Base-by-base conservation (phyloP, 2,888 invertebrate genomes). In the Anagyrus pseudococci region DNA sequence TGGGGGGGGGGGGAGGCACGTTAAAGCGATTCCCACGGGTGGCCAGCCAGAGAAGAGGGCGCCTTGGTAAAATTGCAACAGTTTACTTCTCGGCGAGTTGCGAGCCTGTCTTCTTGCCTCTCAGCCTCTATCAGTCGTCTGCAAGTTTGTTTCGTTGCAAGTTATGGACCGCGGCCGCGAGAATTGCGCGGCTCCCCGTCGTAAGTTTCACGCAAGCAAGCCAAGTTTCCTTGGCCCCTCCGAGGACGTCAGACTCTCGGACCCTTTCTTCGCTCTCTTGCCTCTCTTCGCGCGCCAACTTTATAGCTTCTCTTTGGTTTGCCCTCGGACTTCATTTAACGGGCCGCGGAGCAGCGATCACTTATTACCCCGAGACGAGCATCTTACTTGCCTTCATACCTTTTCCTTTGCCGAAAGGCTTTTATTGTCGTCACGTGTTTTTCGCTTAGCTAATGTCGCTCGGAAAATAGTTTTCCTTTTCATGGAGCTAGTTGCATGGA, bases 221-320 rank as follows among this genome's bases (percentile, higher is more conserved):
- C 60, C 58, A 53, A 54, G 55, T 54, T 60, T 54, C 40, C 40
- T 50, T 52, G 49, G 13, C 29, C 49, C 33, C 49, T 53, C 19
- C 19, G 19, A 49, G 8, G 19, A 1, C n/a, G 15, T 50, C 7
- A 20, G 23, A 26, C 61, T 44, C 17, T 29, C 29, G 22, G 8
- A 40, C 29, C 33, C 26, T 49, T n/a, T 52, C 52, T 49, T 40
- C 44, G 37, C 41, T 40, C 49, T 17, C 40, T 23, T 49, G 4
- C 40, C 22, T 33, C 37, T n/a, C 7, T 19, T 44, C 41, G 13
- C 26, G 13, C 19, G 17, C 48, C 20, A 63, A 56, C 56, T 63
- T 66, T 58, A 59, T 53, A 44, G 54, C 56, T 57, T 63, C 57
- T 66, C 62, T 63, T 62, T 66, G 60, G 60, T 66, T 66, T 58